Base-by-base conservation (phyloP, 1,140 invertebrate genomes). In the Cecropterus lyciades region DNA sequence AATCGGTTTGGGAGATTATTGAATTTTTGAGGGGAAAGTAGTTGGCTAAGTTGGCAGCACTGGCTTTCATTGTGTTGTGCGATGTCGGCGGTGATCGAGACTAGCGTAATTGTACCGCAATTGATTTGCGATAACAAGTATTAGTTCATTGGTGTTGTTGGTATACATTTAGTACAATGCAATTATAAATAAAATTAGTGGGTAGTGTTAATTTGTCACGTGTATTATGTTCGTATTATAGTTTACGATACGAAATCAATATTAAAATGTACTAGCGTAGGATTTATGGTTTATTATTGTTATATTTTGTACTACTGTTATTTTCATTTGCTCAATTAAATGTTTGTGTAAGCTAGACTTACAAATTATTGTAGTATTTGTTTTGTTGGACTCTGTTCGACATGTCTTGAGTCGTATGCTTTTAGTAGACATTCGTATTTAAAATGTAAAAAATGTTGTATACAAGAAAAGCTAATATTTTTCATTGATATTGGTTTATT, bases 301-400 rank as follows among this genome's bases (percentile, higher is more conserved):
- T 89, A 33, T 24, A 24, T 33, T 33, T 33, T 33, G 30, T 33
- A 33, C 30, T 33, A 89, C 68, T 91, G 86, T 89, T 91, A 85
- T 91, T 89, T 88, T 92, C 74, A 89, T 91, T 91, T 91, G 89
- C 89, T 91, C 89, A 91, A 91, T 90, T 86, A 76, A 85, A 83
- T 85, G 75, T 86, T 86, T 84, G 82, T 77, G 64, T 91, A 85
- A 86, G 85, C 72, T 85, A 85, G 75, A 69, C 67, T 57, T 57
- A 79, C 78, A 78, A 77, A 73, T 75, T 69, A 75, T 75, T 52
- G 73, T 80, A 80, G 73, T 76, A 65, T 82, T 81, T 84, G 73
- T 80, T 82, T 82, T 84, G 75, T 87, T 79, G 72, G 65, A 42
- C 37, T 42, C 45, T n/a, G 20, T 51, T 16, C 48, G 24, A 11